phyloP scores from a whole-genome alignment of 2,797 vertebrate species.

The Alca torda region DNA sequence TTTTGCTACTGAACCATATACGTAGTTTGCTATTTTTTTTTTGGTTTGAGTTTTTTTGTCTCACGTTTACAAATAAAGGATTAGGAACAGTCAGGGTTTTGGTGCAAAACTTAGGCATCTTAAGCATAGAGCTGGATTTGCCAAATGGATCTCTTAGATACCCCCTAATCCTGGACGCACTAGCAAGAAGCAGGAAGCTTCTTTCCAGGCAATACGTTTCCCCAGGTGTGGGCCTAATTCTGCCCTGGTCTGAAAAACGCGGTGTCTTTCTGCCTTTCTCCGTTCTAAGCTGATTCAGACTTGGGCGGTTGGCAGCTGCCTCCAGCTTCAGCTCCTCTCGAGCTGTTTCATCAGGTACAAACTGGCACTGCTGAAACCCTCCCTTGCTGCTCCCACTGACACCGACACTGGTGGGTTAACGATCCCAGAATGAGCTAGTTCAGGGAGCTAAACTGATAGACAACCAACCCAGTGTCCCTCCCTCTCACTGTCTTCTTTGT shows the following conservation, averaged over 20 bases:
- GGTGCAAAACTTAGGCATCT: neutral
- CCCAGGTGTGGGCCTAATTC: neutral
- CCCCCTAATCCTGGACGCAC: neutral
- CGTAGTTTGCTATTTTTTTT: neutral
- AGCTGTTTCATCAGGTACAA: neutral
- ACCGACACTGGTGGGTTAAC: neutral
- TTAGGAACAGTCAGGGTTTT: neutral
- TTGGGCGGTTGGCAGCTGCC: neutral
- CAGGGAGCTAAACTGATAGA: neutral
- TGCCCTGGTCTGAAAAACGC: neutral
- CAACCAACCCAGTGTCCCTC: neutral
- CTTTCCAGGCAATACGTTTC: neutral
- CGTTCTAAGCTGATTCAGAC: neutral
- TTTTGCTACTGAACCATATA: neutral
- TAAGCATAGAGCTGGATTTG: neutral
- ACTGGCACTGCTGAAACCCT: neutral
- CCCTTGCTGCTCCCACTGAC: accelerated
- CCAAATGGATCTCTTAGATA: neutral
- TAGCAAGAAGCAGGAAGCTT: neutral
- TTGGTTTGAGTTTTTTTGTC: neutral
- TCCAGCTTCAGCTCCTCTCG: neutral
- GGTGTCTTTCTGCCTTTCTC: neutral
- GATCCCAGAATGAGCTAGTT: neutral
- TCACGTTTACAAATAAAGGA: neutral
- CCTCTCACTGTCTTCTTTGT: neutral